These are phyloP conservation scores for Lucifuga dentata DNA, from an alignment of 2,113 vertebrate species.

Conservation along the genomic window DNA sequence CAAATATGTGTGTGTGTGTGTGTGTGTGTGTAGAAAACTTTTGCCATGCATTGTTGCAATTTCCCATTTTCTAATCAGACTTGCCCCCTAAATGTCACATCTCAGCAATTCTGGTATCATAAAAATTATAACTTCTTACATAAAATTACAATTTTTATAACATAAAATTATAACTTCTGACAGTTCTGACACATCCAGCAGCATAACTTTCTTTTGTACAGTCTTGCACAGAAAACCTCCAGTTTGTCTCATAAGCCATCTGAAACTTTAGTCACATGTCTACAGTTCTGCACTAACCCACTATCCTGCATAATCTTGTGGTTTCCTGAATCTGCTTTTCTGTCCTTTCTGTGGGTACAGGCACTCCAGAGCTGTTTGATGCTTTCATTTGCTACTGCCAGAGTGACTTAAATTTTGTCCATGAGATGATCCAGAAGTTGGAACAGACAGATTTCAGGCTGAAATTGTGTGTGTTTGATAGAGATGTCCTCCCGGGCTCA, in stretches of 20 bases:
- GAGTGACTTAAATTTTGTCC: constrained; percentile 92
- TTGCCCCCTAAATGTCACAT: neutral
- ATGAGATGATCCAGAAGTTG: constrained; percentile 94
- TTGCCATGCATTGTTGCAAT: too few relatives aligned
- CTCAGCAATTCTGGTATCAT: neutral
- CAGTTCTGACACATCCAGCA: too few relatives aligned
- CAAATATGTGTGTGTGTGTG: too few relatives aligned
- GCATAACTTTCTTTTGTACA: neutral
- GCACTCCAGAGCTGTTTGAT: constrained; percentile 88
- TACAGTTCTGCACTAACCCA: neutral
- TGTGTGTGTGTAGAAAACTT: too few relatives aligned
- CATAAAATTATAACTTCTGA: too few relatives aligned
- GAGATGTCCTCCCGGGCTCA: constrained; percentile 93
- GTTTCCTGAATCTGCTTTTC: neutral
- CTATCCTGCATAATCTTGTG: neutral
- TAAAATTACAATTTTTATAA: too few relatives aligned
- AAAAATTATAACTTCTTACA: neutral
- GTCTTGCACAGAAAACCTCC: neutral
- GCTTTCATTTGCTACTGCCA: constrained; percentile 99
- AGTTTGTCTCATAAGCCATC: neutral
- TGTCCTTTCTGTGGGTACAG: constrained; percentile 23
- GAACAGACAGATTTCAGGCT: constrained; percentile 90
- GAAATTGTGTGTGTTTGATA: constrained; percentile 95
- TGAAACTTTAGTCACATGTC: neutral
- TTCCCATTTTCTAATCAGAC: too few relatives aligned